phyloP scores from a whole-genome alignment of 2,888 invertebrate genomes.

The Xestobium rufovillosum region DNA sequence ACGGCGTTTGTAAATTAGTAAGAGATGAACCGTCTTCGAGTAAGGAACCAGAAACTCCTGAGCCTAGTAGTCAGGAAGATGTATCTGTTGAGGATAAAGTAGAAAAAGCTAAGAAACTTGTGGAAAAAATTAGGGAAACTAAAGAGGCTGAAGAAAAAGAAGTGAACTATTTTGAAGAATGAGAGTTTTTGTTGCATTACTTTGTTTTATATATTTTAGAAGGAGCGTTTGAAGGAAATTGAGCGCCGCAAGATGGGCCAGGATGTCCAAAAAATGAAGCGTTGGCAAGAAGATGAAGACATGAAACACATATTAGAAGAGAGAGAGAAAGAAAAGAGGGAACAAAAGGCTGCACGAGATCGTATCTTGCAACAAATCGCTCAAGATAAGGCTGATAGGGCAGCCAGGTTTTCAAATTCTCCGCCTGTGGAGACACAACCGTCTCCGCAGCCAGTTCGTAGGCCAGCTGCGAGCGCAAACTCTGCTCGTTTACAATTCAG shows the following conservation, averaged over 20 bases:
- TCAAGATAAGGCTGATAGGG: constrained; percentile 69
- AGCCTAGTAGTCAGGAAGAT: constrained; percentile 5
- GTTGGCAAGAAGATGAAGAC: constrained; percentile 68
- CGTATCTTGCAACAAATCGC: constrained; percentile 77
- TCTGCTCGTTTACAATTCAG: constrained; percentile 76
- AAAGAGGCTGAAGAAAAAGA: constrained; percentile 62
- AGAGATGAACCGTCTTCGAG: constrained; percentile 14
- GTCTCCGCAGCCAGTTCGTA: constrained; percentile 15
- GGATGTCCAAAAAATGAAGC: constrained; percentile 62
- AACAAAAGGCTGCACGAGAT: constrained; percentile 66
- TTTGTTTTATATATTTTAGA: constrained; percentile 28
- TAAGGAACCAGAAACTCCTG: not conserved
- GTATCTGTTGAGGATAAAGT: constrained; percentile 51
- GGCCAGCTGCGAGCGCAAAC: constrained; percentile 34
- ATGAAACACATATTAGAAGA: constrained; percentile 65
- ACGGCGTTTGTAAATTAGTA: constrained; percentile 43
- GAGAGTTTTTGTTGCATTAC: too few relatives aligned
- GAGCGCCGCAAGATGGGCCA: constrained; percentile 68
- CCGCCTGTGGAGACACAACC: constrained; percentile 11
- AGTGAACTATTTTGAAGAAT: constrained; percentile 41
- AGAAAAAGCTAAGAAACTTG: constrained; percentile 57
- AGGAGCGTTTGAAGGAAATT: constrained; percentile 49
- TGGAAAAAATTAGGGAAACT: constrained; percentile 57
- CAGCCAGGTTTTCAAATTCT: constrained; percentile 40
- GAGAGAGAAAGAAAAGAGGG: constrained; percentile 66